Evolutionary conservation across 2,797 vertebrate genomes (phyloP).

Genomic region (Acridotheres tristis): DNA sequence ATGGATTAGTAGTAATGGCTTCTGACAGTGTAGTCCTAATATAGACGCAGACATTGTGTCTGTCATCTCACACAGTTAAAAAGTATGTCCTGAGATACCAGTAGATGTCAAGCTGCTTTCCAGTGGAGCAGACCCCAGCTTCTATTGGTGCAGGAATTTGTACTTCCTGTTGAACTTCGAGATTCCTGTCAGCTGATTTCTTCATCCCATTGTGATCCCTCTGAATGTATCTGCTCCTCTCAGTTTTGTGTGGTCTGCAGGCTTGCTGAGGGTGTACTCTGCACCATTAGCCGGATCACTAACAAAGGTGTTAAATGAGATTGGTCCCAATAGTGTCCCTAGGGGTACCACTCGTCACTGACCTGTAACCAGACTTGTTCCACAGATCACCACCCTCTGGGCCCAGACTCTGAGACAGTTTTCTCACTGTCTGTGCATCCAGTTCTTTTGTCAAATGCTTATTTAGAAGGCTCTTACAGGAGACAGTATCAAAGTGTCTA

Average conservation of each 20-base stretch:
- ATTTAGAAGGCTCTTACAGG: neutral
- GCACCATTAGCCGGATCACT: neutral
- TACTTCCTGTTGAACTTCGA: neutral
- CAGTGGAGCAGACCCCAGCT: neutral
- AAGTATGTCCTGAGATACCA: neutral
- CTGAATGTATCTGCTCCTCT: neutral
- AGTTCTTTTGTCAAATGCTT: neutral
- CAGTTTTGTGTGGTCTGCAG: neutral
- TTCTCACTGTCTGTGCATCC: neutral
- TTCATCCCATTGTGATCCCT: neutral
- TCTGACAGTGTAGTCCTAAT: neutral
- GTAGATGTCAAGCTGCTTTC: neutral
- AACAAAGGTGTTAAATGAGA: neutral
- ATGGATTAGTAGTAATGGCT: neutral
- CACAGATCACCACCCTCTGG: neutral
- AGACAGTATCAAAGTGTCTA: neutral
- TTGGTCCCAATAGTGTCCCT: neutral
- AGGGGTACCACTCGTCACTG: neutral
- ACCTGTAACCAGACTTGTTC: neutral
- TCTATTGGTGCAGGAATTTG: neutral
- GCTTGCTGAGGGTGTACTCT: neutral
- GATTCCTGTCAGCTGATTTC: neutral
- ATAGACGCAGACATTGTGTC: neutral
- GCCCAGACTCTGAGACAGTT: neutral
- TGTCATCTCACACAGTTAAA: neutral